Evolutionary conservation across 2,888 invertebrate species (phyloP).

Genomic region (Pseudococcus viburni): DNA sequence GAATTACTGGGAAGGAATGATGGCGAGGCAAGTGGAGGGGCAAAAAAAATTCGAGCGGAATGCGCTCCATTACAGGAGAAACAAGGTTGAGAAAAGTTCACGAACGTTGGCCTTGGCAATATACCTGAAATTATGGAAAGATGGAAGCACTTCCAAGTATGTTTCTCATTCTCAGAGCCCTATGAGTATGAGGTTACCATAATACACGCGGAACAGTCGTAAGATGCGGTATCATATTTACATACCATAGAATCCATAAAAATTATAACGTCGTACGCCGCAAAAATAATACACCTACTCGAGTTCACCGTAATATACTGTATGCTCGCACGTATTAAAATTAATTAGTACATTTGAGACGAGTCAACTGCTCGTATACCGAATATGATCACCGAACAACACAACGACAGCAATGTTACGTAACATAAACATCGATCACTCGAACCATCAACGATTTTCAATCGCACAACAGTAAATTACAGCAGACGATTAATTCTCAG

Average conservation of each 20-base stretch:
- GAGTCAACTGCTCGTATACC: neutral
- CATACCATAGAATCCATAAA: slow-evolving; percentile 25
- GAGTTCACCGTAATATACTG: neutral
- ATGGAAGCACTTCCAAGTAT: neutral
- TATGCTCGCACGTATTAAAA: neutral
- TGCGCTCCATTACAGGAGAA: neutral
- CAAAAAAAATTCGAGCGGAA: neutral
- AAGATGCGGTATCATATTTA: neutral
- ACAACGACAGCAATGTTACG: neutral
- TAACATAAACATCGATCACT: neutral
- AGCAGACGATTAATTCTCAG: neutral
- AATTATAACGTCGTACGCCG: neutral
- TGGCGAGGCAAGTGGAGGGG: neutral
- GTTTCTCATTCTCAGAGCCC: neutral
- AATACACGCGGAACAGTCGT: neutral
- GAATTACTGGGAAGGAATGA: neutral
- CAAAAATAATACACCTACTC: slow-evolving; percentile 3
- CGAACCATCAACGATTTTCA: neutral
- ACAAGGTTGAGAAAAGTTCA: neutral
- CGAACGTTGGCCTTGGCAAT: neutral
- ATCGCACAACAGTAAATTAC: neutral
- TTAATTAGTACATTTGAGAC: slow-evolving; percentile 3
- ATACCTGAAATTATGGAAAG: neutral
- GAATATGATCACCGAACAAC: neutral
- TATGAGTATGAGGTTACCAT: slow-evolving; percentile 12